Base-by-base conservation (phyloP, 2,797 vertebrate species). In the Setipinna tenuifilis region DNA sequence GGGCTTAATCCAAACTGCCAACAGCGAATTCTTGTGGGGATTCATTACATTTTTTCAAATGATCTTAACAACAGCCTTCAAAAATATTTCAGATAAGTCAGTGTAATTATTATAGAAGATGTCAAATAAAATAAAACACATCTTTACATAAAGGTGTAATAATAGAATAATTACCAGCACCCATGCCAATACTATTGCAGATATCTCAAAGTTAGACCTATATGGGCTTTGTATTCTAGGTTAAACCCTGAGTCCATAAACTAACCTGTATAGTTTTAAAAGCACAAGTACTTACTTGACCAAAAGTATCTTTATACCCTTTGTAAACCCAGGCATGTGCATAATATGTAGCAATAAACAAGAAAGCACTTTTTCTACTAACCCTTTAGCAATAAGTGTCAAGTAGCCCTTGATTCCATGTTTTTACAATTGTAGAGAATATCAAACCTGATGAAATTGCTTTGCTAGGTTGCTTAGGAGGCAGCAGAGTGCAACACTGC, bases 11-110 rank as follows among this genome's bases (percentile, higher is more conserved):
- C 5, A 35, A 19, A 19, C 28, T 35, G 31, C 68, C 31, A 14
- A 71, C 68, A 35, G 68, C 14, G 6, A 6, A 28, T 28, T 28
- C 62, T 65, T 65, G 10, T 25, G 23, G 11, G 23, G 9, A 14
- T 65, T 65, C 28, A 2, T 28, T 19, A 75, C 14, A 19, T 41
- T 31, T 48, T 48, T 85, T 31, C 16, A 54, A 61, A 25, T 0
- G 19, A 44, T 57, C 48, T 58, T 85, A 31, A 61, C 25, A 85
- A 61, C n/a, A 44, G 16, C n/a, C 46, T 46, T 57, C 83, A 41
- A 5, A 28, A 84, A 12, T 71, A 59, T 14, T 28, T 78, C 41
- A 48, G 23, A 65, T 85, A 46, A 81, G 12, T 48, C 31, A 35
- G 6, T 75, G 28, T 31, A 41, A 35, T 75, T 25, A 68, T 23